Evolutionary conservation across 2,797 vertebrate genomes (phyloP).

Genomic region (Rhinatrema bivittatum): DNA sequence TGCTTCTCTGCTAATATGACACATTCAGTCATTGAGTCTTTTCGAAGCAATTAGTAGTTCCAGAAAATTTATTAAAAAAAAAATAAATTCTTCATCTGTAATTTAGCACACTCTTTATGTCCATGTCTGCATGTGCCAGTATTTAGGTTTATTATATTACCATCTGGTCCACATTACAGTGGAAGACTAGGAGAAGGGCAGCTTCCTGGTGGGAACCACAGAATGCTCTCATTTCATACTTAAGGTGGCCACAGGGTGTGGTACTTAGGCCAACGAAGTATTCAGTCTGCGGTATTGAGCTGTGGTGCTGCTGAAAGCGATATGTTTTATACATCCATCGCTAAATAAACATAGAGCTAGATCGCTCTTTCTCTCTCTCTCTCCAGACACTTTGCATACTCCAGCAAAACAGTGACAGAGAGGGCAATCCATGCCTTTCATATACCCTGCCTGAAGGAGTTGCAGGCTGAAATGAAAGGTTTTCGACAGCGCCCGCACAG

Average conservation of each 20-base stretch:
- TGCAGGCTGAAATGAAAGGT: too few relatives aligned
- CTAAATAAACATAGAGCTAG: too few relatives aligned
- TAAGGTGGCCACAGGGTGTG: constrained; percentile 11
- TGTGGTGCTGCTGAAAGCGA: too few relatives aligned
- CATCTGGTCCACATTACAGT: constrained; percentile 36
- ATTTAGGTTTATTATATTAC: constrained; percentile 27
- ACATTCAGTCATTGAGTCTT: constrained; percentile 16
- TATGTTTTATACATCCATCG: too few relatives aligned
- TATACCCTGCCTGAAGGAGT: too few relatives aligned
- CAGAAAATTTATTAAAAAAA: too few relatives aligned
- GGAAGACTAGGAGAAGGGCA: constrained; percentile 20
- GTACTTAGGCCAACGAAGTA: constrained; percentile 1
- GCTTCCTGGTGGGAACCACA: constrained; percentile 26
- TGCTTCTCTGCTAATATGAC: constrained; percentile 1
- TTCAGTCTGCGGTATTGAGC: background rate
- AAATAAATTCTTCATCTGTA: constrained; percentile 23
- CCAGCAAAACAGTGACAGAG: too few relatives aligned
- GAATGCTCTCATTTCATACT: background rate
- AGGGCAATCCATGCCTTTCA: too few relatives aligned
- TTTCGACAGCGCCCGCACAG: too few relatives aligned
- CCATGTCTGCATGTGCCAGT: constrained; percentile 26
- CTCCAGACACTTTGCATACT: too few relatives aligned
- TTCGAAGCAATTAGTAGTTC: constrained; percentile 22
- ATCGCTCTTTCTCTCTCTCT: too few relatives aligned
- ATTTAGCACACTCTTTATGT: constrained; percentile 21